Conservation (phyloP, 2,888 invertebrate species). For the Meiosimyza platycephala region DNA sequence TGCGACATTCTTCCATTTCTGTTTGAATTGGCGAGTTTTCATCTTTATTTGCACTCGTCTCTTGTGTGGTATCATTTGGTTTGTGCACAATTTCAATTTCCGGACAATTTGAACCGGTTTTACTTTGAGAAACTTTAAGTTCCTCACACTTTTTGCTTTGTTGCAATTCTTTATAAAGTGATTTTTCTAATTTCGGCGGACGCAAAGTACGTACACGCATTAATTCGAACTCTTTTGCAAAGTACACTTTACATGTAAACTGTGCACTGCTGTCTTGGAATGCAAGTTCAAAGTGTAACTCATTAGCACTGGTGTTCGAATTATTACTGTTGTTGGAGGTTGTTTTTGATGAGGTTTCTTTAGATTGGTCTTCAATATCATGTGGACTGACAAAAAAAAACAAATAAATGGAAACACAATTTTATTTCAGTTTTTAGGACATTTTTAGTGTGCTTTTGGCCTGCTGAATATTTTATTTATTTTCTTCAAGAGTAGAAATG, state of each 20-base stretch:
- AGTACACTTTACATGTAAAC: slow-evolving; percentile 90
- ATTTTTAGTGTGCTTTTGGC: too few species aligned
- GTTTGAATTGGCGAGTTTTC: slow-evolving; percentile 50
- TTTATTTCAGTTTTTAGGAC: too few species aligned
- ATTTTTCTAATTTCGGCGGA: slow-evolving; percentile 57
- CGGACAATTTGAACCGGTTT: slow-evolving; percentile 47
- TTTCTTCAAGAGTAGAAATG: too few species aligned
- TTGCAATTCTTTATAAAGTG: slow-evolving; percentile 58
- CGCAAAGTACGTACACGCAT: slow-evolving; percentile 71
- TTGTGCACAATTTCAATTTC: slow-evolving; percentile 63
- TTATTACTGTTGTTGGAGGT: slow-evolving; percentile 4
- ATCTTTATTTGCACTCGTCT: slow-evolving; percentile 37
- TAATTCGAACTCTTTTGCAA: slow-evolving; percentile 89
- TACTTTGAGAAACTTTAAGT: slow-evolving; percentile 61
- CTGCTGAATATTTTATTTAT: too few species aligned
- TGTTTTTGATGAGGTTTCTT: slow-evolving; percentile 21
- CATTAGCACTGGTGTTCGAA: slow-evolving; percentile 38
- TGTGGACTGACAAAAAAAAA: slow-evolving; percentile 37
- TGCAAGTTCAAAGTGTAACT: slow-evolving; percentile 70
- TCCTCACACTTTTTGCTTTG: slow-evolving; percentile 62
- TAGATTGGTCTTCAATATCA: slow-evolving; percentile 55
- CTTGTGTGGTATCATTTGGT: slow-evolving; percentile 60
- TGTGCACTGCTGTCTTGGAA: slow-evolving; percentile 78
- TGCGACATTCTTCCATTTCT: slow-evolving; percentile 68
- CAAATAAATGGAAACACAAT: not conserved